Conservation (phyloP, 2,888 invertebrate species). For the Papilio protenor region DNA sequence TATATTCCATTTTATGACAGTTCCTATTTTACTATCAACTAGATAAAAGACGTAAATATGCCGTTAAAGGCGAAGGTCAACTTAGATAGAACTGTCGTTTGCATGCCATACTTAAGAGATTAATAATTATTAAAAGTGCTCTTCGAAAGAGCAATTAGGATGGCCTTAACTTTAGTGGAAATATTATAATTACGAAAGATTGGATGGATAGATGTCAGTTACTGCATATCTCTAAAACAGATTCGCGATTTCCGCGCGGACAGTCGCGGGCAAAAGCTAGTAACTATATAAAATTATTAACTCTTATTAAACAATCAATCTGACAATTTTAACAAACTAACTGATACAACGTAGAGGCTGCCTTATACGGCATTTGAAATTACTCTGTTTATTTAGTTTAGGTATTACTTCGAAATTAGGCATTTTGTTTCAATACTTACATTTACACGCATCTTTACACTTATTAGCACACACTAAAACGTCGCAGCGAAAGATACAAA, state of each 20-base stretch:
- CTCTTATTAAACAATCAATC: not conserved
- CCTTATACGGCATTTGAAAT: no score
- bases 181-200: not conserved
- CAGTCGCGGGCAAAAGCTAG: no score
- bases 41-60: slow-evolving; percentile 12
- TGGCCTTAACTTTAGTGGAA: not conserved
- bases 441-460: not conserved
- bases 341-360: no score
- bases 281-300: no score
- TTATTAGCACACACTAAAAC: slow-evolving; percentile 1
- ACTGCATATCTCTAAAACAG: no score
- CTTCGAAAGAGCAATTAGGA: not conserved
- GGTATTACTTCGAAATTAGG: not conserved
- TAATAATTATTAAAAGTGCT: not conserved
- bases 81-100: not conserved
- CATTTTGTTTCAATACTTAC: not conserved
- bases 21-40: slow-evolving; percentile 28
- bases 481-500: slow-evolving; percentile 22
- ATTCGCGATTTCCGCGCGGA: no score
- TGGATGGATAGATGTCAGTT: no score
- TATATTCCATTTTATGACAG: not conserved
- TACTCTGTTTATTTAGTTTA: not conserved
- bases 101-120: not conserved
- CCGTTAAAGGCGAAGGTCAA: not conserved
- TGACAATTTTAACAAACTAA: no score